Conservation (phyloP, 2,888 invertebrate genomes). For the Xanthia togata region DNA sequence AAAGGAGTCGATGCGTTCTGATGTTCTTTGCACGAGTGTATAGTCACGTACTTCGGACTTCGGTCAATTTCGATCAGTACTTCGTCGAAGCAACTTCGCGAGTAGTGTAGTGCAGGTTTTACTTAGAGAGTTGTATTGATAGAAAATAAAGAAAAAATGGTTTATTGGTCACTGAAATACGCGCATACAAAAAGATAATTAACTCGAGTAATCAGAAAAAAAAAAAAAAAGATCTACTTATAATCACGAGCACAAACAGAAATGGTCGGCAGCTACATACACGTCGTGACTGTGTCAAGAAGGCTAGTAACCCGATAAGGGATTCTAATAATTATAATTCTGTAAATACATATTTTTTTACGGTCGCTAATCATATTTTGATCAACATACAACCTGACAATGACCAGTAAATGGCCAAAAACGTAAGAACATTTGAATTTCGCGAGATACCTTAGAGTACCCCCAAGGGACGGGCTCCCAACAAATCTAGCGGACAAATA, state of each 20-base stretch:
- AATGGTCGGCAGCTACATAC: not conserved
- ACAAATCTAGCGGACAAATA: not conserved
- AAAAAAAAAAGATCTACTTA: not conserved
- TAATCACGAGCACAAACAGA: not conserved
- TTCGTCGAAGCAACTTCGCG: too few species aligned
- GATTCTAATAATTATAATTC: not conserved
- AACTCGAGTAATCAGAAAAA: not conserved
- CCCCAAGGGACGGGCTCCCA: not conserved
- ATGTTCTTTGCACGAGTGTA: too few species aligned
- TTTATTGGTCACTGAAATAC: not conserved
- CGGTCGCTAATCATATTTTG: not conserved
- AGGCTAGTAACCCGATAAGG: not conserved
- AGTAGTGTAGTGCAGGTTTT: too few species aligned
- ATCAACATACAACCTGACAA: too few species aligned
- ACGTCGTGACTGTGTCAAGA: not conserved
- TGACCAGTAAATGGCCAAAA: not conserved
- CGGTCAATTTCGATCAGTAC: too few species aligned
- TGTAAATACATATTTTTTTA: not conserved
- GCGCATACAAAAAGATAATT: not conserved
- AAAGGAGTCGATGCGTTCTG: too few species aligned
- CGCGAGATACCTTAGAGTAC: not conserved
- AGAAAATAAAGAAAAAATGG: not conserved
- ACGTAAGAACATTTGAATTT: not conserved
- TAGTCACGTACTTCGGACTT: too few species aligned
- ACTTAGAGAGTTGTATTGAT: not conserved